These are phyloP conservation scores for Smutsia temminckii DNA, from an alignment of 2,797 vertebrate species.

Conservation along the genomic window DNA sequence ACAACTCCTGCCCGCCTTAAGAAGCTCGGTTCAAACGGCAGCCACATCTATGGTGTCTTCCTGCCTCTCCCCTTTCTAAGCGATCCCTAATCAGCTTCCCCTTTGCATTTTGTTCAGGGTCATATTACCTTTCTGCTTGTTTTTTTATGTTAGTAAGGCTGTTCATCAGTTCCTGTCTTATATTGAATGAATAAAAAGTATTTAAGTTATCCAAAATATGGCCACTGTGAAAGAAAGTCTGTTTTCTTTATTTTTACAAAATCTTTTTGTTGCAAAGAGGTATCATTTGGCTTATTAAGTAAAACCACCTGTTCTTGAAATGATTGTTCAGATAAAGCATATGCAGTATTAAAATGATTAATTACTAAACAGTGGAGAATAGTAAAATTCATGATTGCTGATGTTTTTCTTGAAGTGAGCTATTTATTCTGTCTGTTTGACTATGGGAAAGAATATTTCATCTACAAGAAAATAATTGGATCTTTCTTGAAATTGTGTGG, in stretches of 20 bases:
- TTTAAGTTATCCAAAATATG: neutral
- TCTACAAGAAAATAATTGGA: neutral
- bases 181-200: neutral
- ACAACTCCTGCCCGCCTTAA: neutral
- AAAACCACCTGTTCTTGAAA: neutral
- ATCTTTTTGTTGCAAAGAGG: neutral
- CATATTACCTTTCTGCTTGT: neutral
- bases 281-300: neutral
- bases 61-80: neutral
- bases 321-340: neutral
- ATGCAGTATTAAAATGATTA: neutral
- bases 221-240: slow-evolving; percentile 11
- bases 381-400: neutral
- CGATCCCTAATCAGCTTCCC: neutral
- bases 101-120: neutral
- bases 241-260: neutral
- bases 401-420: slow-evolving; percentile 25
- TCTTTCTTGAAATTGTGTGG: neutral
- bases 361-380: neutral
- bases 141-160: neutral
- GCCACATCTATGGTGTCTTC: neutral
- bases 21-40: neutral
- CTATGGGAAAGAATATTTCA: neutral
- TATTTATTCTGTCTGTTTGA: neutral
- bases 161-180: neutral